Evolutionary conservation across 2,888 invertebrate species (phyloP).

Genomic region (Cyrtodaria siliqua): DNA sequence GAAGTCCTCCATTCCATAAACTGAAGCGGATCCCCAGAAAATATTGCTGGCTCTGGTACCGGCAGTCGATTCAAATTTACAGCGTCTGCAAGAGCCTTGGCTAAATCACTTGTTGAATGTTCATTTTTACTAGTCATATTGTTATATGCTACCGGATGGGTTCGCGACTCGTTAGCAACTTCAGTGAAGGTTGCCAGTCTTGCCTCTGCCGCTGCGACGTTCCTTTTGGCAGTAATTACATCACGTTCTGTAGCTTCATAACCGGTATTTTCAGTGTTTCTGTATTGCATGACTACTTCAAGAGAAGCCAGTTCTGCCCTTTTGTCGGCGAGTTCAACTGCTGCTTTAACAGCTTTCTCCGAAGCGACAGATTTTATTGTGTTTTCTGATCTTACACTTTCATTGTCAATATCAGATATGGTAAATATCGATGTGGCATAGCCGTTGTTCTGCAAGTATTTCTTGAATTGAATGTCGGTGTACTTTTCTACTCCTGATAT

Average conservation of each 20-base stretch:
- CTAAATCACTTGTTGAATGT: not conserved
- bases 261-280: not conserved
- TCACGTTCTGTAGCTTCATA: not conserved
- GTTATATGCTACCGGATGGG: not conserved
- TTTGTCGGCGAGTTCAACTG: not conserved
- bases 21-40: slow-evolving; percentile 50
- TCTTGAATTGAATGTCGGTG: slow-evolving; percentile 10
- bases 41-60: slow-evolving; percentile 40
- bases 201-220: slow-evolving; percentile 1
- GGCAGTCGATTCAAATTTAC: slow-evolving; percentile 35
- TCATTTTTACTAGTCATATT: not conserved
- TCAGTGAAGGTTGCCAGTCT: not conserved
- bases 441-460: not conserved
- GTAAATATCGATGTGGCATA: slow-evolving; percentile 16
- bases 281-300: slow-evolving; percentile 1
- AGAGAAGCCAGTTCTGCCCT: slow-evolving; percentile 1
- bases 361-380: slow-evolving; percentile 4
- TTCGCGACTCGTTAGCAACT: not conserved
- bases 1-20: slow-evolving; percentile 54
- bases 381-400: not conserved
- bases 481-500: slow-evolving; percentile 18
- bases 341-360: slow-evolving; percentile 7
- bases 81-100: slow-evolving; percentile 1
- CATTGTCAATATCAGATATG: slow-evolving; percentile 6
- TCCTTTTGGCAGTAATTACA: not conserved